Evolutionary conservation across 2,113 vertebrate species (phyloP), one percentile per base, ranked within the genome.

Genomic region (Phyllostomus hastatus): DNA sequence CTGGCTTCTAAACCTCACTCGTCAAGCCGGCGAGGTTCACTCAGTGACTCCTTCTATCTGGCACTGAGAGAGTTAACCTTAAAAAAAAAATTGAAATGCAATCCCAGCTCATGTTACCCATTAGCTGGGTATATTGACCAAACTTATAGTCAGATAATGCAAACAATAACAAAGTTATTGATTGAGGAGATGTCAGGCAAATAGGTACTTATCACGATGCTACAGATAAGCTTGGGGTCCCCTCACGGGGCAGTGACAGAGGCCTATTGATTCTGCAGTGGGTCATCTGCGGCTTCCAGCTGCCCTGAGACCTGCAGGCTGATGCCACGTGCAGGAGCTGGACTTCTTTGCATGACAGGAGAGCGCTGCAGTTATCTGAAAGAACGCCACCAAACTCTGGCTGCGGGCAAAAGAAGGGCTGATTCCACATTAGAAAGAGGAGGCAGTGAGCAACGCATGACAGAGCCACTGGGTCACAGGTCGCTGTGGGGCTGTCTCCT

Each of bases 141-240:
- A 96, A 95, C 91, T 94, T 98, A 98, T 97, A 97, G 96, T 95
- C 95, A 94, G 97, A 98, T 97, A 97, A 97, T 97, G 97, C 97
- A 97, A 98, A 98, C 97, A 97, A 97, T 98, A 98, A 98, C 97
- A 98, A 96, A 96, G 97, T 88, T 98, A 98, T 98, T 98, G 97
- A 98, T 97, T 97, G 93, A 98, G 93, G 92, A 97, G 95, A 97
- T 97, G 97, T 95, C 97, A 94, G 97, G 97, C 97, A 97, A 97
- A 98, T 98, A 97, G 96, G 96, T 97, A 97, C 97, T 98, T 97
- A 98, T 98, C 96, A 97, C 64, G 97, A 98, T 96, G 96, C 90
- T 54, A 54, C 88, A 75, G 96, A 97, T 98, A 97, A 97, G 90
- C 95, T 75, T 2, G 28, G 95, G 79, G 91, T 97, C 90, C 85